phyloP scores from a whole-genome alignment of 30 jellyfish, hydroid and myxozoan species.

The Morbakka virulenta region DNA sequence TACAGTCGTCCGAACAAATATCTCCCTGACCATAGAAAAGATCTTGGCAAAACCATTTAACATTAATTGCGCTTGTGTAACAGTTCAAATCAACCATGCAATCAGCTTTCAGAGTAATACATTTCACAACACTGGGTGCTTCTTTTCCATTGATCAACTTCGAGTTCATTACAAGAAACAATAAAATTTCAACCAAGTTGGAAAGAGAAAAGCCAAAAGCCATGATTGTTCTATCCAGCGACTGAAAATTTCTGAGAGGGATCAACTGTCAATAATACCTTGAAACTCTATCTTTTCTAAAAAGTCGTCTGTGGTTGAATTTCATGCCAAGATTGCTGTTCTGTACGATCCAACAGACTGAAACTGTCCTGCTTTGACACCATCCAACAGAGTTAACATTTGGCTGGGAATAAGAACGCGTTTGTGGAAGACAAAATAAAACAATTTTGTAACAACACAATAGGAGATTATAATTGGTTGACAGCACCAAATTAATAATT shows the following conservation, averaged over 20 bases:
- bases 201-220: not conserved
- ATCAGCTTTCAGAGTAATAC: not conserved
- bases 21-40: conserved; percentile 54
- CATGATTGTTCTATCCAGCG: not conserved
- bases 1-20: conserved; percentile 44
- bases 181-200: not conserved
- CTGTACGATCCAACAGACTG: too few relatives aligned
- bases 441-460: not conserved
- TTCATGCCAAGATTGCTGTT: not conserved
- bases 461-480: not conserved
- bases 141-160: not conserved
- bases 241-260: too few relatives aligned
- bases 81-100: conserved; percentile 15
- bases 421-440: not conserved
- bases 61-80: conserved; percentile 25
- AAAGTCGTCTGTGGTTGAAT: not conserved
- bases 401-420: too few relatives aligned
- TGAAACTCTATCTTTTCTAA: not conserved
- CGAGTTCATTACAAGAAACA: not conserved
- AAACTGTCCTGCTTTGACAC: too few relatives aligned
- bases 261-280: too few relatives aligned
- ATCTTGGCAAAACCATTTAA: conserved; percentile 25
- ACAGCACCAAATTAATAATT: not conserved
- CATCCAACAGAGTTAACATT: too few relatives aligned
- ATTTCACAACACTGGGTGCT: not conserved